phyloP scores from a whole-genome alignment of 2,888 invertebrate species.

The Ochlodes sylvanus region DNA sequence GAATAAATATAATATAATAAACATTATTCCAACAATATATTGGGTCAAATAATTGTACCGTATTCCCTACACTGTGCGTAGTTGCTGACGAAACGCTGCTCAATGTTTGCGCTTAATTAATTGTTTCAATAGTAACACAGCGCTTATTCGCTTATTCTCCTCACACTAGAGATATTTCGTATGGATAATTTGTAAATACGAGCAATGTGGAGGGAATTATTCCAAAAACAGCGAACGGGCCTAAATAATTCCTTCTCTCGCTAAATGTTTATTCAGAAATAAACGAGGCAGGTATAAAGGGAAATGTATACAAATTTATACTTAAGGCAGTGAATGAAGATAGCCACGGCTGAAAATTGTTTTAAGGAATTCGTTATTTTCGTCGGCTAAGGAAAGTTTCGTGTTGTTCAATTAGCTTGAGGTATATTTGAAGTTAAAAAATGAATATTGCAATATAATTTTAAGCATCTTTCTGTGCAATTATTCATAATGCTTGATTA shows the following conservation, averaged over 20 bases:
- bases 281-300: constrained; percentile 31
- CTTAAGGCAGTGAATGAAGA: constrained; percentile 1
- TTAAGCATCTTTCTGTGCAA: no score
- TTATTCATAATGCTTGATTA: no score
- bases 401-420: neutral
- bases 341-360: constrained; percentile 6
- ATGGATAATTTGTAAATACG: constrained; percentile 44
- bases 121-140: constrained; percentile 53
- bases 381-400: constrained; percentile 1
- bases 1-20: neutral
- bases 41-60: constrained; percentile 21
- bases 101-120: constrained; percentile 62
- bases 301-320: constrained; percentile 17
- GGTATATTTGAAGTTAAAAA: neutral
- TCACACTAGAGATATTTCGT: constrained; percentile 46
- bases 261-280: constrained; percentile 43
- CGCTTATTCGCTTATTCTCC: constrained; percentile 44
- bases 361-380: constrained; percentile 2
- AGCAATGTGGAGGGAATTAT: constrained; percentile 42
- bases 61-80: constrained; percentile 33
- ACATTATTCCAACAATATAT: neutral
- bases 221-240: constrained; percentile 41
- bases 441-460: neutral
- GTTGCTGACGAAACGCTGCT: constrained; percentile 43
- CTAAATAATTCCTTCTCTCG: constrained; percentile 43